Evolutionary conservation across 1,140 invertebrate species (phyloP).

Genomic region (Pseudomyrmex flavicornis): DNA sequence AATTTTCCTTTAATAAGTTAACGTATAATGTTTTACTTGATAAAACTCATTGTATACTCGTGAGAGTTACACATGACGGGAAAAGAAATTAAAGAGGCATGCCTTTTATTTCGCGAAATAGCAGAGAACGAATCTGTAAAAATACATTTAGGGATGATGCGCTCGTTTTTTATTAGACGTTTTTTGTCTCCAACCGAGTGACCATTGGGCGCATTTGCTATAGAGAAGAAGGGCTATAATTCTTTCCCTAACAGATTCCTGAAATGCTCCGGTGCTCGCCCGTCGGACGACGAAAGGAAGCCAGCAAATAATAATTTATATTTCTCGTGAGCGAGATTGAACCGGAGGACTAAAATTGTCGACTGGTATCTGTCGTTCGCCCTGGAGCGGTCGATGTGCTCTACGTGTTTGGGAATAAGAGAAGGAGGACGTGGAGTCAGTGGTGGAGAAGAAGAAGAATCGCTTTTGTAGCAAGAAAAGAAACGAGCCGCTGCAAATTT

Average conservation of each 20-base stretch:
- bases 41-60: background rate
- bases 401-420: background rate
- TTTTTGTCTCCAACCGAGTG: slow-evolving; percentile 40
- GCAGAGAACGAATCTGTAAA: slow-evolving; percentile 20
- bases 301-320: slow-evolving; percentile 58
- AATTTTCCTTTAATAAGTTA: background rate
- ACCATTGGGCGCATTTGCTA: slow-evolving; percentile 2
- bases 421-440: background rate
- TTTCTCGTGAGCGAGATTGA: slow-evolving; percentile 31
- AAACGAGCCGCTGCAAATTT: slow-evolving; percentile 39
- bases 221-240: slow-evolving; percentile 14
- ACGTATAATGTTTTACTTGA: background rate
- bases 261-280: slow-evolving; percentile 22
- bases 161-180: slow-evolving; percentile 46
- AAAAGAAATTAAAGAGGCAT: slow-evolving; percentile 40
- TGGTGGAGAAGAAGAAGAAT: slow-evolving; percentile 24
- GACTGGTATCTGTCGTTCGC: background rate
- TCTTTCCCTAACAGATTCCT: slow-evolving; percentile 45
- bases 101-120: background rate
- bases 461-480: slow-evolving; percentile 9
- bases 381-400: background rate
- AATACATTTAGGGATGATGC: slow-evolving; percentile 39
- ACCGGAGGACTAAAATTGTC: slow-evolving; percentile 41
- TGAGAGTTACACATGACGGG: background rate
- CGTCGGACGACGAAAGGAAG: slow-evolving; percentile 21